Conservation (phyloP, 1,140 invertebrate species). For the Zaprionus kolodkinae region DNA sequence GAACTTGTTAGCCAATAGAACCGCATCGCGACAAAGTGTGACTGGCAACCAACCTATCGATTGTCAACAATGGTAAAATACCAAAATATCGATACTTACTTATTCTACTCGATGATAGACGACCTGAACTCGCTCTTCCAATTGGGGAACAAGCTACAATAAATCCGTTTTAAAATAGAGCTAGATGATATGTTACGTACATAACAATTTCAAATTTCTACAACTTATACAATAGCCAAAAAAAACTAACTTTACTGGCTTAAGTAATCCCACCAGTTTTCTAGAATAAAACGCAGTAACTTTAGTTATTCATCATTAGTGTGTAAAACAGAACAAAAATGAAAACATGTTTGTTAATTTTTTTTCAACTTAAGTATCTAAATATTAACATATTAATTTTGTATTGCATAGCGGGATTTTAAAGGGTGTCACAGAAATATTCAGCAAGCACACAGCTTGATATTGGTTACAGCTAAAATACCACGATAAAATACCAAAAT, state of each 20-base stretch:
- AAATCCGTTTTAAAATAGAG: background rate
- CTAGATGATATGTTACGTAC: background rate
- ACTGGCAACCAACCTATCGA: slow-evolving; percentile 32
- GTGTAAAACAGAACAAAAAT: slow-evolving; percentile 52
- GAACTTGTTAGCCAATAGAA: slow-evolving; percentile 46
- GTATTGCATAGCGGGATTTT: slow-evolving; percentile 28
- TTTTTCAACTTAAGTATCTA: slow-evolving; percentile 53
- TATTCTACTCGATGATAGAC: background rate
- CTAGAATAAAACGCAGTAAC: background rate
- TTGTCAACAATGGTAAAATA: background rate
- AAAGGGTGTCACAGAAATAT: slow-evolving; percentile 12
- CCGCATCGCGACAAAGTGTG: slow-evolving; percentile 46
- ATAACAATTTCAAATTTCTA: too few relatives aligned
- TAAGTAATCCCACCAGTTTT: background rate
- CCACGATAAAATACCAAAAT: slow-evolving; percentile 47
- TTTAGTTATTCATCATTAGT: slow-evolving; percentile 37
- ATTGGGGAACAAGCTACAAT: background rate
- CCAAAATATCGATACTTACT: background rate
- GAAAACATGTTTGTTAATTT: slow-evolving; percentile 36
- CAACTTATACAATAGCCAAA: too few relatives aligned
- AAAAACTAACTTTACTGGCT: too few relatives aligned
- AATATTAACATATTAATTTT: slow-evolving; percentile 57
- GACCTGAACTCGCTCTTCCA: background rate
- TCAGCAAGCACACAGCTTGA: slow-evolving; percentile 28
- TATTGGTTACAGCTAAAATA: slow-evolving; percentile 54